Conservation (phyloP, 1,140 invertebrate genomes). For the Trichomalopsis sarcophagae region DNA sequence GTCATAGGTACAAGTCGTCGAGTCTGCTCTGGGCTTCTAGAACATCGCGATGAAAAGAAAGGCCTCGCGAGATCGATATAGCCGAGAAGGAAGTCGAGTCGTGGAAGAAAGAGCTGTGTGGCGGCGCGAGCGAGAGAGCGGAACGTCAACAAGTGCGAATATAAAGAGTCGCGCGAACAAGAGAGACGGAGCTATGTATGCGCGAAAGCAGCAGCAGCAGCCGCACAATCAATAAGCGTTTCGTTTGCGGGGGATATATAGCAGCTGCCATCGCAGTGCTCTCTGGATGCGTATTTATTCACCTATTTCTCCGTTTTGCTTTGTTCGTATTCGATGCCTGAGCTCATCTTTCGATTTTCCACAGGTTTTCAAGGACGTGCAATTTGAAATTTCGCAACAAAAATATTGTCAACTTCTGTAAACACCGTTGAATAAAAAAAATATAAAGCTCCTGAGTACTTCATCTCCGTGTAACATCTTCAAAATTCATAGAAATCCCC, state of each 20-base stretch:
- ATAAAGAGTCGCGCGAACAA: conserved; percentile 53
- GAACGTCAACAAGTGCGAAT: conserved; percentile 57
- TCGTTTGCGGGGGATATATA: conserved; percentile 28
- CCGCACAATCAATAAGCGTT: conserved; percentile 63
- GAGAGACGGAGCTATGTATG: not conserved
- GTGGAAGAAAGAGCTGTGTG: conserved; percentile 35
- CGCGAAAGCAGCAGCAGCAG: conserved; percentile 48
- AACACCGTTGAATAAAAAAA: too few species aligned
- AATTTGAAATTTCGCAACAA: too few species aligned
- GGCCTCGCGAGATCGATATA: conserved; percentile 35
- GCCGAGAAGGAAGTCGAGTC: conserved; percentile 40
- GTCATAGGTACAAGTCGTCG: not conserved
- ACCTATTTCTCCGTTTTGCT: not conserved
- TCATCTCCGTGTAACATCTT: not conserved
- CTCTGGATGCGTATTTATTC: not conserved
- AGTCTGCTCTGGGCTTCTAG: too few species aligned
- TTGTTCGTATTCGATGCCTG: not conserved
- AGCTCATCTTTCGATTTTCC: too few species aligned
- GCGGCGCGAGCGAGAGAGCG: conserved; percentile 26
- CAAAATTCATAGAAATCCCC: not conserved
- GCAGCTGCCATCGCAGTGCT: conserved; percentile 54
- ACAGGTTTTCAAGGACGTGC: too few species aligned
- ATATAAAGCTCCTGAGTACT: not conserved
- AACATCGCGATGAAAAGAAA: not conserved
- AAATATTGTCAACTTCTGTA: too few species aligned